Evolutionary conservation across 2,113 vertebrate species (phyloP), one percentile per base, ranked within the genome.

Genomic region (Chamaea fasciata): DNA sequence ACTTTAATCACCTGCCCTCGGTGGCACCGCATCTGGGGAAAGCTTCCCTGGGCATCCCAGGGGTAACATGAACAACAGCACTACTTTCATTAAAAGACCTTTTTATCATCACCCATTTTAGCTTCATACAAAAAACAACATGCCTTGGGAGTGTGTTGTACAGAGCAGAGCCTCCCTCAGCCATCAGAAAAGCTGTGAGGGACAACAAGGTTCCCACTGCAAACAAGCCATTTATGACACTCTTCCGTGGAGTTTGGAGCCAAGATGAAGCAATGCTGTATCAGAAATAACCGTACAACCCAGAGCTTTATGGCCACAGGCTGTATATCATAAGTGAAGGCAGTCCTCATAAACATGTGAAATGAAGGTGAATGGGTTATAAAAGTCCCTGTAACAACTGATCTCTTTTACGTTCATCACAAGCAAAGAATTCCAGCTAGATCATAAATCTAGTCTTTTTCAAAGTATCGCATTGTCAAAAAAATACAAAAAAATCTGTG

Each of bases 271-370:
- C 96, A 98, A 98, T 90, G 39, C 15, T 91, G 92, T 97, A 98
- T 97, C 98, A 98, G 97, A 97, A 98, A 97, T 95, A 96, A 96
- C 95, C 91, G 68, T 97, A 96, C 95, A 97, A 97, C 97, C 97
- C 86, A 62, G 96, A 96, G 88, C 92, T 98, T 98, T 98, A 98
- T 98, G 96, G 96, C 96, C 56, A 50, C 76, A 88, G 95, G 97
- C 95, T 97, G 94, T 97, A 96, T 96, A 98, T 97, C 97, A 96
- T 97, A 96, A 97, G 96, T 94, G 94, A 98, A 97, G 97, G 92
- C 96, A 98, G 93, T 96, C 92, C 97, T 96, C 97, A 98, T 98
- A 98, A 98, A 98, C 95, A 98, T 96, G 96, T 96, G 97, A 97
- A 97, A 97, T 95, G 95, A 97, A 98, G 98, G 97, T 97, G 97